Base-by-base conservation (phyloP, 2,113 vertebrate species). In the Salvator merianae region DNA sequence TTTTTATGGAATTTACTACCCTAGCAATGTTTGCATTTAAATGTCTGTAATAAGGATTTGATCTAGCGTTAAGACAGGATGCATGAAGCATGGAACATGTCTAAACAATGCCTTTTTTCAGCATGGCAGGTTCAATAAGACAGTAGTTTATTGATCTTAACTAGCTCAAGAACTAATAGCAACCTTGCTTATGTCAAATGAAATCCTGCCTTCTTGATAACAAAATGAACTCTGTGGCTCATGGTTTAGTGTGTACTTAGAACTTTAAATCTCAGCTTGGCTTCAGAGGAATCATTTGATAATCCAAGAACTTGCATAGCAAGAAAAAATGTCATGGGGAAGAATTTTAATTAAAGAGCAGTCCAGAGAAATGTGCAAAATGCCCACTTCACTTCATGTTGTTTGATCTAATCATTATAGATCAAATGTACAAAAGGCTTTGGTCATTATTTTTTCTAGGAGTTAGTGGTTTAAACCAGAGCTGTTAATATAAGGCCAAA, bases 11-110 rank as follows among this genome's bases (percentile, higher is more conserved):
- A 81, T 36, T 53, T 82, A 10, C 20, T 72, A 43, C 40, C 63
- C 47, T 77, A 43, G 63, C 47, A 38, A 55, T n/a, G 55, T 90
- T 87, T 88, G 30, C 82, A 89, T 43, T 22, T 82, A 84, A 40
- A 14, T 68, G 4, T 81, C 89, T 87, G 1, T 55, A 84, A 81
- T 7, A 81, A 63, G 84, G 22, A 1, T 50, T 83, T 82, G 76
- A 81, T 32, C 77, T 83, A 79, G 38, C 79, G 71, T 55, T 30
- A 87, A 85, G 34, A 47, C 14, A 75, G 9, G 77, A 75, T 86
- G 79, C 78, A 68, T 74, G 3, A 0, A 0, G 1, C 75, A 32
- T 50, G 80, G 38, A 85, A 72, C 24, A 65, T 8, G 66, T 79
- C 3, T 66, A 70, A 72, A 43, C 55, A 4, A 7, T 78, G 30